These are phyloP conservation scores for Cranoglanis bouderius DNA, from an alignment of 2,113 vertebrate genomes.

Conservation along the genomic window DNA sequence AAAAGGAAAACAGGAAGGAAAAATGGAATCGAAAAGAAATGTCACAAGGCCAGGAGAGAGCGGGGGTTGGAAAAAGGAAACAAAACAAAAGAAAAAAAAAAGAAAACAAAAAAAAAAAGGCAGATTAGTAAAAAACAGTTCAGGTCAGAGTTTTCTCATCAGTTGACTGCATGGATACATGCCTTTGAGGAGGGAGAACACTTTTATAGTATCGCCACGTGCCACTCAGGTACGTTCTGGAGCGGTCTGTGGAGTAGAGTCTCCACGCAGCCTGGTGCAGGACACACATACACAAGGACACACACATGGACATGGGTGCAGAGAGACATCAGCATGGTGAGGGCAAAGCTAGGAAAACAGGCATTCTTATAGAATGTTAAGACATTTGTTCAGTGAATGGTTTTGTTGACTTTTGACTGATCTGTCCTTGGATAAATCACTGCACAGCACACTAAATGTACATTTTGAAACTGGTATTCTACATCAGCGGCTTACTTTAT, in stretches of 20 bases:
- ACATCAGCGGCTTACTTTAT: not conserved
- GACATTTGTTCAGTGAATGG: constrained; percentile 50
- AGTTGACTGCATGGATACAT: constrained; percentile 80
- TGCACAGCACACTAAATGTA: not conserved
- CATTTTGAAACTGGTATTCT: not conserved
- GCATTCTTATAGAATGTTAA: constrained; percentile 27
- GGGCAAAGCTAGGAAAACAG: constrained; percentile 42
- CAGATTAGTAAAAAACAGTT: constrained; percentile 80
- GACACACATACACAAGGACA: constrained; percentile 51
- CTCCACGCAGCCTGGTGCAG: constrained; percentile 83
- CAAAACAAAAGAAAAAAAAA: constrained; percentile 47
- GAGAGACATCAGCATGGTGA: constrained; percentile 55
- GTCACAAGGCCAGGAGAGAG: constrained; percentile 65
- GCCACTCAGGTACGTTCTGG: constrained; percentile 81
- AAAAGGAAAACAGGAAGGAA: constrained; percentile 65
- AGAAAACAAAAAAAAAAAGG: constrained; percentile 64
- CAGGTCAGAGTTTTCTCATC: constrained; percentile 70
- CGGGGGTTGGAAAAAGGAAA: constrained; percentile 70
- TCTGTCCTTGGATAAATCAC: not conserved
- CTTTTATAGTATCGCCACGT: constrained; percentile 84
- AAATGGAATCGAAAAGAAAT: constrained; percentile 55
- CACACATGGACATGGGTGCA: constrained; percentile 51
- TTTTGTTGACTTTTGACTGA: not conserved
- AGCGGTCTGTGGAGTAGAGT: constrained; percentile 82
- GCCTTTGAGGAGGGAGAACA: constrained; percentile 83